Evolutionary conservation across 2,797 vertebrate genomes (phyloP).

Genomic region (Smutsia temminckii): DNA sequence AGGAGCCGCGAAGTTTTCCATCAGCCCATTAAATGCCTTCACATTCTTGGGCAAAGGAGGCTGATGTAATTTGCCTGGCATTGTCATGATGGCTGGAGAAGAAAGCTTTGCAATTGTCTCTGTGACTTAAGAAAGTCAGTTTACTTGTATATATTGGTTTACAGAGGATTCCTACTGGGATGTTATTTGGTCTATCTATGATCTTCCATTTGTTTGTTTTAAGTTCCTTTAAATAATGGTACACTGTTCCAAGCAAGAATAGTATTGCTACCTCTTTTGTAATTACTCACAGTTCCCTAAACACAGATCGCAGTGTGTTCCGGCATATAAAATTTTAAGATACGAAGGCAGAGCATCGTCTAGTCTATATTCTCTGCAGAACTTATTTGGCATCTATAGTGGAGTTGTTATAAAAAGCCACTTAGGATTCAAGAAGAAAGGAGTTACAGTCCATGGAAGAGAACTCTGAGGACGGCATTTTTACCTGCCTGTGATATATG

Average conservation of each 20-base stretch:
- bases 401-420: slow-evolving; percentile 30
- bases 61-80: background rate
- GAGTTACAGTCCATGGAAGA: background rate
- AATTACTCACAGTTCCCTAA: slow-evolving; percentile 30
- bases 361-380: background rate
- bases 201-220: slow-evolving; percentile 41
- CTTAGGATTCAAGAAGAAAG: background rate
- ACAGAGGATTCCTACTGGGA: background rate
- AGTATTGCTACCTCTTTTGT: background rate
- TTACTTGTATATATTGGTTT: slow-evolving; percentile 34
- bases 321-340: background rate
- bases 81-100: background rate
- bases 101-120: background rate
- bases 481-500: background rate
- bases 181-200: background rate
- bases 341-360: background rate
- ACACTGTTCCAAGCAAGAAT: background rate
- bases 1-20: background rate
- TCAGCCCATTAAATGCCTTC: background rate
- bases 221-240: slow-evolving; percentile 24
- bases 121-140: slow-evolving; percentile 12
- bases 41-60: background rate
- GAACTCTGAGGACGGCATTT: background rate
- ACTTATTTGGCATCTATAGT: background rate
- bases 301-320: background rate